These are phyloP conservation scores for Acanthosepion esculentum DNA, from an alignment of 2,888 invertebrate genomes.

Conservation along the genomic window DNA sequence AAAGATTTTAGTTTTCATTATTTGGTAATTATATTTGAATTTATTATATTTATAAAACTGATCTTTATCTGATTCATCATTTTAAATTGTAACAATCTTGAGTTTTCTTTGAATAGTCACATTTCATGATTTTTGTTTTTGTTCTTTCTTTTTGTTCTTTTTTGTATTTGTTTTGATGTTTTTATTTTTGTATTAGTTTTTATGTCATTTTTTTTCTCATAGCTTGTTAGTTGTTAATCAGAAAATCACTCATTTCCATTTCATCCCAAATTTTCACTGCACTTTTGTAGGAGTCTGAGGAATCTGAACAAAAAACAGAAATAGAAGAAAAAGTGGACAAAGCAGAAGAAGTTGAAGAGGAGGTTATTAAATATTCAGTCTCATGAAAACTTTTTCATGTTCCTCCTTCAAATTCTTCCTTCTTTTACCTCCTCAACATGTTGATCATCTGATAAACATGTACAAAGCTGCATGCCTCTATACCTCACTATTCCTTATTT, in stretches of 20 bases:
- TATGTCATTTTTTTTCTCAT: neutral
- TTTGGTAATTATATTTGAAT: neutral
- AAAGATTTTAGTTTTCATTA: neutral
- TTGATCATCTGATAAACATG: neutral
- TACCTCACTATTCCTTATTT: no score
- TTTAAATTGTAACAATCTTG: neutral
- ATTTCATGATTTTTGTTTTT: neutral
- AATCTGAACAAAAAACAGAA: constrained; percentile 42
- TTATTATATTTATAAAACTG: neutral
- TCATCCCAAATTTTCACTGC: neutral
- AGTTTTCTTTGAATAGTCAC: neutral
- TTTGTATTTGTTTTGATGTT: no score
- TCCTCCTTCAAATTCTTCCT: neutral
- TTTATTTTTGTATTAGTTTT: no score
- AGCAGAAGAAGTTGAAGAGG: constrained; percentile 45
- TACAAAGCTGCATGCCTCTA: no score
- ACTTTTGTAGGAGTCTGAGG: constrained; percentile 8
- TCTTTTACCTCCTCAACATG: neutral
- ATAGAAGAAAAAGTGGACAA: constrained; percentile 43
- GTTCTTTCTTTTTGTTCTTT: neutral
- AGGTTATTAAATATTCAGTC: constrained; percentile 35
- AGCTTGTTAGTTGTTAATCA: neutral
- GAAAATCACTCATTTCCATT: neutral
- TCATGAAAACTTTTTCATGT: neutral
- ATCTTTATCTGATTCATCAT: neutral